phyloP scores from a whole-genome alignment of 2,113 vertebrate genomes.

The Megaceryle maxima region DNA sequence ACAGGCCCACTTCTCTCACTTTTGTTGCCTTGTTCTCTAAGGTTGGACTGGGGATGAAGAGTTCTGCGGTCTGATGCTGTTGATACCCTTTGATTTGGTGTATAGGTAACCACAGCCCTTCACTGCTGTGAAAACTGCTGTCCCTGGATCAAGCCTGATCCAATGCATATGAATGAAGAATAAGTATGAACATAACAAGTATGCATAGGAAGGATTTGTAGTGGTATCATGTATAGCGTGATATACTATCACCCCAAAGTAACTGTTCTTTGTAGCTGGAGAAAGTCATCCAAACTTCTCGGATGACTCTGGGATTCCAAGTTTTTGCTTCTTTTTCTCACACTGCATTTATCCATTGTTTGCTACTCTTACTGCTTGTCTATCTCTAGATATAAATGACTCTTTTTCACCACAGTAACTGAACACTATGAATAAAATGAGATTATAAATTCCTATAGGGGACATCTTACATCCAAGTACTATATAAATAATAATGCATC shows the following conservation, averaged over 20 bases:
- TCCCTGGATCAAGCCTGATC: background rate
- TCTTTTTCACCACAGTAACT: background rate
- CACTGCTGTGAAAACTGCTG: background rate
- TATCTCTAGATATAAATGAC: background rate
- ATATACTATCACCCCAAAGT: background rate
- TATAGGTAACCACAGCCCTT: background rate
- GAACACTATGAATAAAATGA: constrained; percentile 13
- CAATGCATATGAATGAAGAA: background rate
- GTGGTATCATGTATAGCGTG: rapidly evolving
- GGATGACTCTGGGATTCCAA: background rate
- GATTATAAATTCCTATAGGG: constrained; percentile 19
- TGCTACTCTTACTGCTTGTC: background rate
- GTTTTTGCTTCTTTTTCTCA: background rate
- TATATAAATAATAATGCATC: constrained; percentile 6
- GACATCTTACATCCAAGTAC: background rate
- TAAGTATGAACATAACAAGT: background rate
- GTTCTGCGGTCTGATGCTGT: background rate
- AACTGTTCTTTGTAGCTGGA: background rate
- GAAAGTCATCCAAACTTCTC: background rate
- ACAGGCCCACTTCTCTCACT: background rate
- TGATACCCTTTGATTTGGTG: background rate
- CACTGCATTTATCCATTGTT: background rate
- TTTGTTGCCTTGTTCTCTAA: background rate
- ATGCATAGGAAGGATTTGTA: background rate
- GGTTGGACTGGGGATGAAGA: background rate